A percentile compares a stretch with the other conserved stretches of the same genome.
phyloP scores from a whole-genome alignment of 2,797 vertebrate genomes.

The Vireo griseus region DNA sequence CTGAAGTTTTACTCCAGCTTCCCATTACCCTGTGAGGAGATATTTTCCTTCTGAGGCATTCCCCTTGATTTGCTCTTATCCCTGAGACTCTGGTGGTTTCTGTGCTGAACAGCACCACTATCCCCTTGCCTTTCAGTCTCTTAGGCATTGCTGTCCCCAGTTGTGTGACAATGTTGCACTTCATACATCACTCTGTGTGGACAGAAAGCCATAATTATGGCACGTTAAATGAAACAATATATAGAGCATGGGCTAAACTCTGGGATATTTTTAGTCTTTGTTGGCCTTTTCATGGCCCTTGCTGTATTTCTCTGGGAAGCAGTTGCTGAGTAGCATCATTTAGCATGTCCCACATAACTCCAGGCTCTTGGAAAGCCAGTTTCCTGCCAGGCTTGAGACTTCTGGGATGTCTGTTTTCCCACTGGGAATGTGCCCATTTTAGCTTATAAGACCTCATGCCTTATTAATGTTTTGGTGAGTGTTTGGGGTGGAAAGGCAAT shows the following conservation, averaged over 20 bases:
- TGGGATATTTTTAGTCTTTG: conserved; percentile 53
- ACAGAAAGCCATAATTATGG: background rate
- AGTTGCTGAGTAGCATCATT: conserved; percentile 56
- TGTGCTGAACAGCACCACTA: rapidly evolving
- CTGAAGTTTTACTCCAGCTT: background rate
- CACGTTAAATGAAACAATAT: background rate
- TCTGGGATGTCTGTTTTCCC: conserved; percentile 41
- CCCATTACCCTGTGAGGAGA: background rate
- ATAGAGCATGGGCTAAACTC: background rate
- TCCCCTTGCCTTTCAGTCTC: background rate
- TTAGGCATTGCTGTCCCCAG: background rate
- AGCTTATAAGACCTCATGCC: conserved; percentile 38
- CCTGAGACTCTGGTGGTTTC: background rate
- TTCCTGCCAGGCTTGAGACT: conserved; percentile 63
- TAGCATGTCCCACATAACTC: conserved; percentile 44
- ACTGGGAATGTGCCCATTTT: conserved; percentile 35
- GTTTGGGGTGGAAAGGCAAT: background rate
- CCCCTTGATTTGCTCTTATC: background rate
- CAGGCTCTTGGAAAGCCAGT: conserved; percentile 24
- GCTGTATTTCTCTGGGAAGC: conserved; percentile 61
- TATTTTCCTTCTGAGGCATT: background rate
- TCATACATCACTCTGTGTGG: background rate
- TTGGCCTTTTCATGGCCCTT: conserved; percentile 35
- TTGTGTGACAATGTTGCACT: background rate
- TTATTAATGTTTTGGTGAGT: background rate